phyloP scores from a whole-genome alignment of 1,140 invertebrate species.

The Leptoteleia sp. region DNA sequence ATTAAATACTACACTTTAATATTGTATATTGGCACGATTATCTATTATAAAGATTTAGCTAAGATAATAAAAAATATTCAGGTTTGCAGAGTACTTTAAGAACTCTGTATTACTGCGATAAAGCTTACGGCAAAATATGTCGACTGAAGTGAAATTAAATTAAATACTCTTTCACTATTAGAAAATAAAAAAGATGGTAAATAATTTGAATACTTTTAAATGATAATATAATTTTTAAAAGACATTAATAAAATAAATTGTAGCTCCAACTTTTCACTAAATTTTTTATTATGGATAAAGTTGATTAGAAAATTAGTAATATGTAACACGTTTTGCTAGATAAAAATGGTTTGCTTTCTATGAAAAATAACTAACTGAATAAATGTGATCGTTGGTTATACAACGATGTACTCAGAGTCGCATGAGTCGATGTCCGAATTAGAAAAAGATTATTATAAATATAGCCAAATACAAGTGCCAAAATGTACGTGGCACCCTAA shows the following conservation, averaged over 20 bases:
- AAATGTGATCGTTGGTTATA: slow-evolving; percentile 35
- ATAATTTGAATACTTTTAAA: background rate
- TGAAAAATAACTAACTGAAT: slow-evolving; percentile 12
- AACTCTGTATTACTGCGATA: slow-evolving; percentile 1
- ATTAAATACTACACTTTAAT: too few species aligned
- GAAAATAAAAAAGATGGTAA: slow-evolving; percentile 4
- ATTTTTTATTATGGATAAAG: background rate
- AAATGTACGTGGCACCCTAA: slow-evolving; percentile 48
- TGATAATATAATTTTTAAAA: background rate
- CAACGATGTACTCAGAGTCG: slow-evolving; percentile 31
- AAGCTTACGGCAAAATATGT: slow-evolving; percentile 8
- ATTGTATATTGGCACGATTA: slow-evolving; percentile 9
- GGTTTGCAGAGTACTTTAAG: slow-evolving; percentile 5
- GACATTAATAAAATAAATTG: background rate
- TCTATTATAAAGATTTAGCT: slow-evolving; percentile 17
- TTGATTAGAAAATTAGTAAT: slow-evolving; percentile 1
- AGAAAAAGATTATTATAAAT: slow-evolving; percentile 31
- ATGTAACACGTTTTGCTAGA: background rate
- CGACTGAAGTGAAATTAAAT: slow-evolving; percentile 23
- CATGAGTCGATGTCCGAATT: slow-evolving; percentile 29
- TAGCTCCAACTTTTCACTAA: background rate
- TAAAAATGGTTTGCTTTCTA: slow-evolving; percentile 16
- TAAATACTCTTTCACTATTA: slow-evolving; percentile 3
- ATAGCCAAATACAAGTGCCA: slow-evolving; percentile 46
- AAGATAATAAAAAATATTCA: slow-evolving; percentile 11